These are phyloP conservation scores for Drosophila biarmipes DNA, from an alignment of 1,140 invertebrate species.

Conservation along the genomic window DNA sequence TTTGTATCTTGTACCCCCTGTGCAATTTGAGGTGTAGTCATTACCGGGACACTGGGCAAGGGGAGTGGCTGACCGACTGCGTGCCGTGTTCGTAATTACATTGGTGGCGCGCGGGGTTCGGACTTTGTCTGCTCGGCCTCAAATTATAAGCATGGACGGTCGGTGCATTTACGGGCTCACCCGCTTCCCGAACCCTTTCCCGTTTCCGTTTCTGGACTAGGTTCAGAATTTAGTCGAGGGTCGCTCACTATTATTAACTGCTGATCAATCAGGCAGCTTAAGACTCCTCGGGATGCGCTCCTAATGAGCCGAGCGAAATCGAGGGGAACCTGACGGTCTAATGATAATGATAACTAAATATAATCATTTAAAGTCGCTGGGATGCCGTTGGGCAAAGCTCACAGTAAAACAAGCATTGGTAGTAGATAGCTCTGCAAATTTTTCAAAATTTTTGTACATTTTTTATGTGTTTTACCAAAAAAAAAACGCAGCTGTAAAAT, in stretches of 20 bases:
- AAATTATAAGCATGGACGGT: conserved; percentile 48
- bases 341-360: conserved; percentile 23
- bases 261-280: conserved; percentile 58
- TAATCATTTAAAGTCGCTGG: conserved; percentile 2
- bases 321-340: not conserved
- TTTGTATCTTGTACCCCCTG: conserved; percentile 39
- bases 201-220: conserved; percentile 15
- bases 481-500: no score
- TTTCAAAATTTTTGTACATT: no score
- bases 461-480: no score
- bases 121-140: conserved; percentile 22
- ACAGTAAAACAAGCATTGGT: no score
- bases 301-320: conserved; percentile 23
- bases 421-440: no score
- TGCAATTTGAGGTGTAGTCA: conserved; percentile 76
- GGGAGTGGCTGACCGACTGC: conserved; percentile 31
- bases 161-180: conserved; percentile 65
- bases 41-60: conserved; percentile 37
- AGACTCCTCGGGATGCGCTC: conserved; percentile 7
- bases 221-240: conserved; percentile 25
- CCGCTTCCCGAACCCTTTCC: conserved; percentile 41
- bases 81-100: conserved; percentile 72
- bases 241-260: conserved; percentile 52
- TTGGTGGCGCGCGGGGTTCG: conserved; percentile 48
- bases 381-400: not conserved